A percentile compares a stretch with the other conserved stretches of the same genome.
These are phyloP conservation scores for Pseudococcus viburni DNA, from an alignment of 2,888 invertebrate genomes.

Conservation along the genomic window DNA sequence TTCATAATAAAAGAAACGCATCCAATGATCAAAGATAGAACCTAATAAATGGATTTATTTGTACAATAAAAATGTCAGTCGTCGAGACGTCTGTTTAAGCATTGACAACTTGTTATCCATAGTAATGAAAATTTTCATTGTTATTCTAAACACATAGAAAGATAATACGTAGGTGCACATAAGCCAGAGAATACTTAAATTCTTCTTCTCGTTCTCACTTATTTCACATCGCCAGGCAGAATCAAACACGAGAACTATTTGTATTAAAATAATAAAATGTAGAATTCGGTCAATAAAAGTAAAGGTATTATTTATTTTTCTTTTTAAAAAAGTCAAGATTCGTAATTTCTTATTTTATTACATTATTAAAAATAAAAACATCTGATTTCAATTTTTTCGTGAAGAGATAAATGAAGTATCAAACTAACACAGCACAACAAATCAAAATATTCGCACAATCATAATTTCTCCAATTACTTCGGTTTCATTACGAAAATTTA, in stretches of 20 bases:
- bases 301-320: no score
- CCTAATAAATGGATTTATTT: neutral
- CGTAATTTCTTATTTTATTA: no score
- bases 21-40: neutral
- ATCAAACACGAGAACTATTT: neutral
- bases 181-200: neutral
- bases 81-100: neutral
- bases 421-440: no score
- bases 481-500: no score
- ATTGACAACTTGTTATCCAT: constrained; percentile 12
- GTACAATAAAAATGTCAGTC: neutral
- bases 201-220: neutral
- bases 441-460: no score
- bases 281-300: neutral
- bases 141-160: neutral
- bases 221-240: neutral
- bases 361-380: no score
- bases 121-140: neutral
- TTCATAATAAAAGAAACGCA: neutral
- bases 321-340: no score
- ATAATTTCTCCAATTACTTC: no score
- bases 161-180: neutral
- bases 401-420: no score
- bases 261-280: neutral
- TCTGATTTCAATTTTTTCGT: no score